A percentile compares a stretch with the other conserved stretches of the same genome.
Conservation (phyloP, 2,888 invertebrate species). For the Pterostichus niger region DNA sequence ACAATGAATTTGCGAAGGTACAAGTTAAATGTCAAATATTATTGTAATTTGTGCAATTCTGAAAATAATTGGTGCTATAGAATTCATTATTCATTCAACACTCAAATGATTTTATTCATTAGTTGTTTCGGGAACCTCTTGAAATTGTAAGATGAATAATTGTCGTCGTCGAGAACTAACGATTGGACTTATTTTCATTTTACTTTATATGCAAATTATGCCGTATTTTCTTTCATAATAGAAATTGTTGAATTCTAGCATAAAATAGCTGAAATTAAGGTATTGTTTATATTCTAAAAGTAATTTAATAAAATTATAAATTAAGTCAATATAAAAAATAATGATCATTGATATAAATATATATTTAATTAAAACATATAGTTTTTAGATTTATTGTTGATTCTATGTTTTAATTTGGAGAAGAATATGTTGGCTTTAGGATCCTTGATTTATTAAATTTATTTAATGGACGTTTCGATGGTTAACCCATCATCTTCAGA, state of each 20-base stretch:
- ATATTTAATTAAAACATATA: no score
- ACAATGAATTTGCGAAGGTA: not conserved
- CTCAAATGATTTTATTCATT: conserved; percentile 61
- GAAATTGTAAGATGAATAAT: conserved; percentile 51
- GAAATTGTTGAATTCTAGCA: not conserved
- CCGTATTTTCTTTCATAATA: conserved; percentile 5
- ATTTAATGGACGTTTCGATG: no score
- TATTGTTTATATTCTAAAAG: no score
- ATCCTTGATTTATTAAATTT: no score
- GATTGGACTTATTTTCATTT: conserved; percentile 31
- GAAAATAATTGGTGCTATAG: conserved; percentile 63
- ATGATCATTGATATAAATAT: no score
- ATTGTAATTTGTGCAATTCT: conserved; percentile 37
- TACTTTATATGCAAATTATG: conserved; percentile 32
- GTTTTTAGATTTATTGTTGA: no score
- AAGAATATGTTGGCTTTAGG: no score
- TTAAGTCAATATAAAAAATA: no score
- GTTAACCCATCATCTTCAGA: no score
- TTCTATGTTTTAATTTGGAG: no score
- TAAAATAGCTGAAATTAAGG: no score
- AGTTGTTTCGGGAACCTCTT: conserved; percentile 51
- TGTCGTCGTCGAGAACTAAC: conserved; percentile 34
- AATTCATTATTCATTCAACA: conserved; percentile 55
- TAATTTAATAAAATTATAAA: no score
- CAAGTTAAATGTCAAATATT: conserved; percentile 16